These are phyloP conservation scores for Bubo blakistoni DNA, from an alignment of 2,113 vertebrate genomes.

Conservation along the genomic window DNA sequence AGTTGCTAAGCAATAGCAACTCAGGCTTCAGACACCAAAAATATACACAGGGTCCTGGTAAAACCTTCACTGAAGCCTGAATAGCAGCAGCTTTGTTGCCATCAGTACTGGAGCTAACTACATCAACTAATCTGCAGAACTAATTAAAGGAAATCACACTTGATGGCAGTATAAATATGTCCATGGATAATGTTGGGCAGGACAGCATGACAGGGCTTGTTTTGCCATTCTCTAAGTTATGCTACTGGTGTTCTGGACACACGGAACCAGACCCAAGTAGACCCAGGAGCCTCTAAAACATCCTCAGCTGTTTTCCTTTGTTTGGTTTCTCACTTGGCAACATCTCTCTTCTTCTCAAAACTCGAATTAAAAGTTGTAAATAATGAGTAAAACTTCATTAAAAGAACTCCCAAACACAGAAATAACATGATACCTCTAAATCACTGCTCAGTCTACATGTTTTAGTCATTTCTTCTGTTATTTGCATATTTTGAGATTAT, in stretches of 20 bases:
- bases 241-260: not conserved
- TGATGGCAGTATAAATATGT: not conserved
- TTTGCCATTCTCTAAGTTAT: not conserved
- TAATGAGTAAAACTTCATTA: not conserved
- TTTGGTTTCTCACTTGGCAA: not conserved
- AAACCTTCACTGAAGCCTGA: not conserved
- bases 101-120: not conserved
- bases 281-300: not conserved
- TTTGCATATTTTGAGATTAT: not conserved
- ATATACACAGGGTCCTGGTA: not conserved
- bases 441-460: rapidly evolving
- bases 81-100: not conserved
- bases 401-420: not conserved
- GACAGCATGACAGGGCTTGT: not conserved
- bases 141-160: not conserved
- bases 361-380: not conserved
- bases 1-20: slow-evolving; percentile 12
- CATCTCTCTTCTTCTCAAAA: not conserved
- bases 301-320: not conserved
- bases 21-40: not conserved
- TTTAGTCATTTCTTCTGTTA: not conserved
- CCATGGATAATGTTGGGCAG: not conserved
- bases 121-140: not conserved
- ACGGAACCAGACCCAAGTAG: rapidly evolving
- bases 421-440: not conserved